Percentiles rank a stretch among this genome's conserved stretches.
Evolutionary conservation across 2,888 invertebrate genomes (phyloP).

Genomic region (Cerceris rybyensis): DNA sequence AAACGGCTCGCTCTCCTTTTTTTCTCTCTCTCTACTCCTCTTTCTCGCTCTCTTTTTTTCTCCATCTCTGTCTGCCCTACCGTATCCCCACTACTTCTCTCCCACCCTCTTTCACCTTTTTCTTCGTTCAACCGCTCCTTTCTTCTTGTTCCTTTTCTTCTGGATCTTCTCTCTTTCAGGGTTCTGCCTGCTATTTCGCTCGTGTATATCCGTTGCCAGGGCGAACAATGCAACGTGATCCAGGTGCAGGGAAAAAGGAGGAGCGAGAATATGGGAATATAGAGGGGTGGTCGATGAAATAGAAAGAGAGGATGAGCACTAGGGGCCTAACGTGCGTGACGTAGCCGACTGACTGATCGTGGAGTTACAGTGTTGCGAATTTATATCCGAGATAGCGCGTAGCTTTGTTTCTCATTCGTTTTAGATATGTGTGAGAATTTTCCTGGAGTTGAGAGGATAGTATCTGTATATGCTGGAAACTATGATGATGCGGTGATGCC

Average conservation of each 20-base stretch:
- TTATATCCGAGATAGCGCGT: conserved; percentile 14
- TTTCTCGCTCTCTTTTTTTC: conserved; percentile 18
- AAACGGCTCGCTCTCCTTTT: conserved; percentile 9
- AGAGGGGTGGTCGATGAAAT: conserved; percentile 6
- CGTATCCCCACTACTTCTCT: conserved; percentile 13
- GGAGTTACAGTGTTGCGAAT: conserved; percentile 41
- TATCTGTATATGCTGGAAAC: no score
- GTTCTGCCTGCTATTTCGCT: conserved; percentile 55
- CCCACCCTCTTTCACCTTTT: conserved; percentile 37
- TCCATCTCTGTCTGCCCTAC: conserved; percentile 9
- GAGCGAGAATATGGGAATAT: conserved; percentile 18
- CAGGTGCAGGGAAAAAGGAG: conserved; percentile 61
- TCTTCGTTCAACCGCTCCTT: conserved; percentile 43
- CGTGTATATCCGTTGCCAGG: conserved; percentile 55
- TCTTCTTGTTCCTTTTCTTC: conserved; percentile 52
- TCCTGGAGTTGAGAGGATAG: no score
- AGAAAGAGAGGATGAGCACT: neutral
- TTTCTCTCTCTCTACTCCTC: conserved; percentile 33
- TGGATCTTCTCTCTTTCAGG: conserved; percentile 58
- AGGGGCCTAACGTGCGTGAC: conserved; percentile 10
- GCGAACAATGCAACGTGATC: conserved; percentile 66
- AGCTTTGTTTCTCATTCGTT: neutral
- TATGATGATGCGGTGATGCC: no score
- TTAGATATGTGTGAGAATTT: no score
- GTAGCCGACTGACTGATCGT: conserved; percentile 36